Evolutionary conservation across 2,113 vertebrate species (phyloP).

Genomic region (Syngnathoides biaculeatus): DNA sequence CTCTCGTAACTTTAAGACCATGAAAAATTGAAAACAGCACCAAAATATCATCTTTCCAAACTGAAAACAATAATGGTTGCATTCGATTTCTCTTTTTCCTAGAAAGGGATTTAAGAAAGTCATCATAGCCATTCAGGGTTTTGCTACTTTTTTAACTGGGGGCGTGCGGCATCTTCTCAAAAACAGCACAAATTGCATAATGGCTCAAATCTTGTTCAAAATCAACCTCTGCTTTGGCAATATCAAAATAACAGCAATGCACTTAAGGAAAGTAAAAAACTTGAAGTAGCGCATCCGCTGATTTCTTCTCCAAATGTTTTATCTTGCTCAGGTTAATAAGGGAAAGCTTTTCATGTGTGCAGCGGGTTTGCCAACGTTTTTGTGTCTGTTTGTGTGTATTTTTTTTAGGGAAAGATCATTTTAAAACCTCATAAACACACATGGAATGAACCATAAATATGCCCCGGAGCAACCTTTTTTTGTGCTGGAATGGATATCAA

Average conservation of each 20-base stretch:
- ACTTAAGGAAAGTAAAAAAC: background rate
- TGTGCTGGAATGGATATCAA: too few relatives aligned
- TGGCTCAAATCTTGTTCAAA: background rate
- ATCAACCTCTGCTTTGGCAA: background rate
- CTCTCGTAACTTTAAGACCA: background rate
- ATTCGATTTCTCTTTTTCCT: background rate
- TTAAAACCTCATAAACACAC: too few relatives aligned
- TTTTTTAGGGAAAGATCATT: background rate
- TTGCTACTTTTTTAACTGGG: background rate
- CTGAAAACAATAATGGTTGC: background rate
- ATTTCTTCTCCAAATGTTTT: background rate
- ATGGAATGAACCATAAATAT: too few relatives aligned
- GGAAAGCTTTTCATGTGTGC: background rate
- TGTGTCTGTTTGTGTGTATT: constrained; percentile 29
- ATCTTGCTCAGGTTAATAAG: background rate
- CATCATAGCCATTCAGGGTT: background rate
- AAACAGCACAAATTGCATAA: background rate
- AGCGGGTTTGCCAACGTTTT: background rate
- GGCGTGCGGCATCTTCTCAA: background rate
- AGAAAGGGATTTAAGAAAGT: constrained; percentile 1
- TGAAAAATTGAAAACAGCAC: background rate
- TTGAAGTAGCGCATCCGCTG: background rate
- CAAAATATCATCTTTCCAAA: background rate
- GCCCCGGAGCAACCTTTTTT: background rate
- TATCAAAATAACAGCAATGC: background rate